Base-by-base conservation (phyloP, 2,888 invertebrate species). In the Pyrrhosoma nymphula region DNA sequence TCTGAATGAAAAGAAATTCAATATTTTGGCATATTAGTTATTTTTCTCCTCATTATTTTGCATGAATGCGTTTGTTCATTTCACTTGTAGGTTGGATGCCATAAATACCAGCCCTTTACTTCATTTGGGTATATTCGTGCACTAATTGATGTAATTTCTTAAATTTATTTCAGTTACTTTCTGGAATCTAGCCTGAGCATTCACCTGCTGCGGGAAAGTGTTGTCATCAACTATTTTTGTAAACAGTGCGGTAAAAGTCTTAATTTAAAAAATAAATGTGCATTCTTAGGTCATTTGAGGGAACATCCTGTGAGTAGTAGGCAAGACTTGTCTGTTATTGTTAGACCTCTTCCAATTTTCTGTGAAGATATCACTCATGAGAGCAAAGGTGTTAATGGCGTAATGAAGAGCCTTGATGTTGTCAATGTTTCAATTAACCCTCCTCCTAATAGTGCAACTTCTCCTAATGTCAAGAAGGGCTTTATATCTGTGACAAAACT, bases 131-230 rank as follows among this genome's bases (percentile, higher is more conserved):
- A 8, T 47, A 47, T 47, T 8, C 8, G 47, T 47, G 47, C 47
- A 4, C 47, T 47, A 47, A 47, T 47, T 47, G 47, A 8, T 47
- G 23, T 18, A 4, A 69, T 69, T 69, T 69, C 69, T 69, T 26
- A 3, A 1, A 1, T 69, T 47, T n/a, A 26, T 93, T 93, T 39
- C 69, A 93, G 93, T 47, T 93, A 47, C n/a, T 47, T 93, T 55
- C 35, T 93, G 93, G 93, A 69, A 60, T 93, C 93, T 23, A 93
- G 93, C 47, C 69, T 93, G 26, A 93, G 16, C n/a, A 10, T 69
- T 47, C 93, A 93, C n/a, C 93, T 55, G 10, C 35, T 69, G 12
- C 10, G 93, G 1, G 47, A 93, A 10, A 93, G 93, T 93, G 93
- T 93, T 23, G n/a, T 20, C 18, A 93, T 93, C 47, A 69, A 69